Percentiles rank a stretch among this genome's conserved stretches.
Evolutionary conservation across 2,888 invertebrate species (phyloP).

Genomic region (Sepioteuthis lessoniana): DNA sequence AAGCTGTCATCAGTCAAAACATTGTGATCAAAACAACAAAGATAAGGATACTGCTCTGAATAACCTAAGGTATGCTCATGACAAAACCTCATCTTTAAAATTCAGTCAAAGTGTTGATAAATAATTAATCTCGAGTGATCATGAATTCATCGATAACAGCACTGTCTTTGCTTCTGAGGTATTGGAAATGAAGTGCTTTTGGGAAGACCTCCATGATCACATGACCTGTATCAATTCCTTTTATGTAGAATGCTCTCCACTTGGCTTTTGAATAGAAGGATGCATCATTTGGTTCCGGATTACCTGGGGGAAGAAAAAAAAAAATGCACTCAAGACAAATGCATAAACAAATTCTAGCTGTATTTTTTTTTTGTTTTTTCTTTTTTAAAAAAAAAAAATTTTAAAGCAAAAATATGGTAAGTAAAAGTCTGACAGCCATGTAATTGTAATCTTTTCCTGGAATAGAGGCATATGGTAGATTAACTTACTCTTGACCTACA

Average conservation of each 20-base stretch:
- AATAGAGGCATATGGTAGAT: no score
- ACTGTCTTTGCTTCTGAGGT: constrained; percentile 52
- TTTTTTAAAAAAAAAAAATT: no score
- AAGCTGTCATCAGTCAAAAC: not conserved
- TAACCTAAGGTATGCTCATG: not conserved
- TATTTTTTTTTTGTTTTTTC: no score
- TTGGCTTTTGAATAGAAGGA: constrained; percentile 50
- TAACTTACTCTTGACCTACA: no score
- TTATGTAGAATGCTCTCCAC: constrained; percentile 52
- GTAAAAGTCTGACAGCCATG: no score
- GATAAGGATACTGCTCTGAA: not conserved
- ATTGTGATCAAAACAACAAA: not conserved
- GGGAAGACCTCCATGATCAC: constrained; percentile 52
- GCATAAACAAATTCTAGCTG: not conserved
- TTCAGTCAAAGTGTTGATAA: not conserved
- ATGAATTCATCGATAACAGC: constrained; percentile 52
- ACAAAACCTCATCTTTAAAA: not conserved
- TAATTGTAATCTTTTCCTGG: no score
- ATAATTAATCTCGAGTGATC: constrained; percentile 46
- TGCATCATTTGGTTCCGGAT: constrained; percentile 54
- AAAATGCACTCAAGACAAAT: not conserved
- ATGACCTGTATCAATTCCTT: constrained; percentile 52
- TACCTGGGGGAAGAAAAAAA: constrained; percentile 49
- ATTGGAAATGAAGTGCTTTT: constrained; percentile 51
- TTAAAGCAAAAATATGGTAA: no score